Base-by-base conservation (phyloP, 2,888 invertebrate species). In the Mimas tiliae region DNA sequence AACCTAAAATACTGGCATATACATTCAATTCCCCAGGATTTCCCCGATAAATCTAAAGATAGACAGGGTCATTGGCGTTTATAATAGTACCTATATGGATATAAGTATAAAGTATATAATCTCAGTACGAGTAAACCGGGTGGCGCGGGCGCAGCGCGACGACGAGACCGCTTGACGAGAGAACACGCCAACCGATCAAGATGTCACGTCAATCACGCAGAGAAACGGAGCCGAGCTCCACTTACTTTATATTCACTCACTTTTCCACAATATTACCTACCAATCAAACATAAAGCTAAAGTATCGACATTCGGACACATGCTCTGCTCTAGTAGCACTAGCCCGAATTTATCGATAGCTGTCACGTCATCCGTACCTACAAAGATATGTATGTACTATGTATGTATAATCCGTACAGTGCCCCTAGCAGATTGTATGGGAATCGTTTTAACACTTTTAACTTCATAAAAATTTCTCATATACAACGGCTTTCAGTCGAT, bases 151-250 rank as follows among this genome's bases (percentile, higher is more conserved):
- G 53, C 34, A 14, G 52, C 65, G 64, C 27, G 4, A 1, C 27
- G 27, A 27, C 27, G 52, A 21, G 38, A 55, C 50, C 66, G 63
- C 63, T 65, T 34, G 45, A 51, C 64, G 50, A 45, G 33, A 27
- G 33, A 50, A 50, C 63, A 50, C 50, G 63, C 68, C 65, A 67
- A 65, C 75, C 70, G 83, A 85, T 81, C 85, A 78, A 80, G 78
- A 83, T 84, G 83, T 86, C 86, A 83, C 77, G 87, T 87, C 87
- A 85, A 86, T 88, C 88, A 84, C 69, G 69, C 71, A 72, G 84
- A 85, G 87, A 88, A 88, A 87, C 78, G 79, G 72, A 79, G 77
- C 74, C 72, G 77, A 55, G 34, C 16, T 38, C 55, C 8, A n/a
- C 33, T 34, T 53, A 53, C 78, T 82, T 75, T 77, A 33, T 38